Evolutionary conservation across 2,888 invertebrate genomes (phyloP).

Genomic region (Melieria crassipennis): DNA sequence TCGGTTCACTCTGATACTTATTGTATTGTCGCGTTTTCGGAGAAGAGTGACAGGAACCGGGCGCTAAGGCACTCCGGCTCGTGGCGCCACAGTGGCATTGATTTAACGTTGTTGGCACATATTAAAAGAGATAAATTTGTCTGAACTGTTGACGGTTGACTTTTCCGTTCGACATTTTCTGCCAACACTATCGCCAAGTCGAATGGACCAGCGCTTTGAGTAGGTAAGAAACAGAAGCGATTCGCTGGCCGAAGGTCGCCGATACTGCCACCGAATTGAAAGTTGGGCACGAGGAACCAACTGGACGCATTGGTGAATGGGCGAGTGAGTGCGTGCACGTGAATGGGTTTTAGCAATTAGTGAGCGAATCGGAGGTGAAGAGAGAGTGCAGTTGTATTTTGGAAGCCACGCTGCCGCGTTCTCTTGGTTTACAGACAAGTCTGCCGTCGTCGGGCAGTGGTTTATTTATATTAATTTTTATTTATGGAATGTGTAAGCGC

Average conservation of each 20-base stretch:
- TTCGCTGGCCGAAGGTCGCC: constrained; percentile 9
- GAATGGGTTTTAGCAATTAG: too few species aligned
- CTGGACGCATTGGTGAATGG: too few species aligned
- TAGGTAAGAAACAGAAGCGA: neutral
- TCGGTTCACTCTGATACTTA: too few species aligned
- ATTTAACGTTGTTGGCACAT: constrained; percentile 22
- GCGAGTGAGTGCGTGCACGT: too few species aligned
- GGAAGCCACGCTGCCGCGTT: too few species aligned
- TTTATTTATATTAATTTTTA: neutral
- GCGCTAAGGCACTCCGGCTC: too few species aligned
- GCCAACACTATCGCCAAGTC: neutral
- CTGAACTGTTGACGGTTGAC: constrained; percentile 27
- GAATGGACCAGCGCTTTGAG: neutral
- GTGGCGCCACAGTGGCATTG: constrained; percentile 11
- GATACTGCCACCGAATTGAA: neutral
- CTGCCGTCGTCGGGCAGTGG: too few species aligned
- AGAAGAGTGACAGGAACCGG: constrained; percentile 9
- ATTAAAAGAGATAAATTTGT: constrained; percentile 32
- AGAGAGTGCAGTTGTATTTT: neutral
- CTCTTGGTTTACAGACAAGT: too few species aligned
- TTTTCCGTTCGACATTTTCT: constrained; percentile 18
- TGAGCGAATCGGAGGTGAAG: neutral
- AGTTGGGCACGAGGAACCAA: neutral
- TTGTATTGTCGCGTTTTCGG: constrained; percentile 11
- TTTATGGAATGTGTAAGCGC: constrained; percentile 1